Conservation (phyloP, 2,113 vertebrate genomes). For the Microtus richardsoni region DNA sequence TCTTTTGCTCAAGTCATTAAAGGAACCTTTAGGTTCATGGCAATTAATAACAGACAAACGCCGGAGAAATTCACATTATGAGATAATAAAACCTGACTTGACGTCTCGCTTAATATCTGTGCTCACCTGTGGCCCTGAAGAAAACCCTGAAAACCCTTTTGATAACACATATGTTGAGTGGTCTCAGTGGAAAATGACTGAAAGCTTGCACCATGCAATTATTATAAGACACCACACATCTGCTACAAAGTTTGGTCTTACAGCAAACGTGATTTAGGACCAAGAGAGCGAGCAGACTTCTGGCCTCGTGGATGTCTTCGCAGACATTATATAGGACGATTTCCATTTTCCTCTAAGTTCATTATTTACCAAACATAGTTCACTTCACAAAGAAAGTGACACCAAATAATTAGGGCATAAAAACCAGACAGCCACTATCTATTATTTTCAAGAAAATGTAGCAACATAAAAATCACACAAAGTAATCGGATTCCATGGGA, state of each 20-base stretch:
- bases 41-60: not conserved
- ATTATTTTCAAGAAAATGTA: slow-evolving; percentile 71
- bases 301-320: slow-evolving; percentile 16
- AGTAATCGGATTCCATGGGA: slow-evolving; percentile 55
- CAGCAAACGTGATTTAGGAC: slow-evolving; percentile 71
- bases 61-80: slow-evolving; percentile 49
- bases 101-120: slow-evolving; percentile 55
- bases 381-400: slow-evolving; percentile 53
- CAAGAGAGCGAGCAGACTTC: slow-evolving; percentile 59
- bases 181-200: slow-evolving; percentile 36
- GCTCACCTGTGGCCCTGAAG: slow-evolving; percentile 50
- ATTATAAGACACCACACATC: slow-evolving; percentile 72
- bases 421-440: slow-evolving; percentile 59
- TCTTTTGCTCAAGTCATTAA: not conserved
- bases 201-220: slow-evolving; percentile 67
- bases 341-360: slow-evolving; percentile 63
- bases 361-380: slow-evolving; percentile 28
- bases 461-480: not conserved
- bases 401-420: slow-evolving; percentile 66
- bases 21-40: not conserved
- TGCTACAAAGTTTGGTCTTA: slow-evolving; percentile 63
- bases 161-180: slow-evolving; percentile 70
- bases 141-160: slow-evolving; percentile 34
- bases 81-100: slow-evolving; percentile 46
- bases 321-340: slow-evolving; percentile 2